phyloP scores from a whole-genome alignment of 2,113 vertebrate genomes.

The Puffinus mauretanicus region DNA sequence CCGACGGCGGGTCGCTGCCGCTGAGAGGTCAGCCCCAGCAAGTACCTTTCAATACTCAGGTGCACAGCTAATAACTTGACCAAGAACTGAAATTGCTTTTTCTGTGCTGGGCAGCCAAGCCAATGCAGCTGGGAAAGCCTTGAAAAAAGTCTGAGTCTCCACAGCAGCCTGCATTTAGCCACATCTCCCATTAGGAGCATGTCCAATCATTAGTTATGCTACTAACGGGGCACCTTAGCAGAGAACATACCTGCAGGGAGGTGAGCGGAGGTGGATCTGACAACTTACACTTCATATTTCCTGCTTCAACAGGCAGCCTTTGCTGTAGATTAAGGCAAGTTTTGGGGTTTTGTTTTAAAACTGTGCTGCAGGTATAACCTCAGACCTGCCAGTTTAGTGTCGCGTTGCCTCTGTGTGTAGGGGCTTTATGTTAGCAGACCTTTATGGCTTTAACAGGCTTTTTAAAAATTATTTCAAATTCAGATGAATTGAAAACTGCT shows the following conservation, averaged over 20 bases:
- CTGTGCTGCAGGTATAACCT: neutral
- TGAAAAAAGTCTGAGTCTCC: neutral
- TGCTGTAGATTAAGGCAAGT: neutral
- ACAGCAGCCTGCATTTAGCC: neutral
- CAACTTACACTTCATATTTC: neutral
- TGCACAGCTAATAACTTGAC: neutral
- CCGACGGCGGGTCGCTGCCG: accelerated
- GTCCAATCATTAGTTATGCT: neutral
- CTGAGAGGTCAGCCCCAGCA: neutral
- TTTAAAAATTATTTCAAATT: neutral
- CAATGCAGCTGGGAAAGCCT: neutral
- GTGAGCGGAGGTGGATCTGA: neutral
- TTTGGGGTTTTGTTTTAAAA: neutral
- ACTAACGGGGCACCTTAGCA: neutral
- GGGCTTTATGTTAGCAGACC: neutral
- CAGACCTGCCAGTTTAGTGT: neutral
- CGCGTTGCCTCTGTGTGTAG: neutral
- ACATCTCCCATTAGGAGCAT: neutral
- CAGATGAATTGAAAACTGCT: neutral
- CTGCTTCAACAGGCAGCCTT: neutral
- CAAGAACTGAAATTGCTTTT: neutral
- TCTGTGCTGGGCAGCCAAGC: neutral
- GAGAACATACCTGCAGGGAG: neutral
- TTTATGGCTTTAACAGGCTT: neutral
- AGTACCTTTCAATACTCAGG: neutral